phyloP scores from a whole-genome alignment of 1,140 invertebrate species.

The Ceratosolen fusciceps region DNA sequence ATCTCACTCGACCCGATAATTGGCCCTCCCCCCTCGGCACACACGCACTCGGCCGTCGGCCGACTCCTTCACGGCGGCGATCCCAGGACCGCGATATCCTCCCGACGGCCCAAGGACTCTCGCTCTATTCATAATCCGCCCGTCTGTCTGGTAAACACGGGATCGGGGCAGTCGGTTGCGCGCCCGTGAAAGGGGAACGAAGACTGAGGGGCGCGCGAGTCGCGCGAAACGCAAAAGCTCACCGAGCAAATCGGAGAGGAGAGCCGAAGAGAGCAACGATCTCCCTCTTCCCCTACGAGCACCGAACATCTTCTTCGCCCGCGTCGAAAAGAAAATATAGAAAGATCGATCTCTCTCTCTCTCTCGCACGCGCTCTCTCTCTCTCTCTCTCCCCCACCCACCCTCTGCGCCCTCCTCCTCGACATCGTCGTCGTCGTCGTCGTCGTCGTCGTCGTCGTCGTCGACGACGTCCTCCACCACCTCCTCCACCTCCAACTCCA shows the following conservation, averaged over 20 bases:
- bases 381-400: not conserved
- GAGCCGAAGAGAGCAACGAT: not conserved
- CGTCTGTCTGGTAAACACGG: not conserved
- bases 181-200: not conserved
- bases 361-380: not conserved
- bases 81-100: not conserved
- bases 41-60: not conserved
- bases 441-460: too few relatives aligned
- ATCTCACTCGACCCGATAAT: not conserved
- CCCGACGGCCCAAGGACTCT: not conserved
- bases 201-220: too few relatives aligned
- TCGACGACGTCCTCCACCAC: too few relatives aligned
- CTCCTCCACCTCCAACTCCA: too few relatives aligned
- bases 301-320: not conserved
- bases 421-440: too few relatives aligned
- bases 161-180: not conserved
- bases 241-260: not conserved
- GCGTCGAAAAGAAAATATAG: conserved; percentile 20
- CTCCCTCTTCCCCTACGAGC: not conserved
- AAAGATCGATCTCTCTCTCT: conserved; percentile 1
- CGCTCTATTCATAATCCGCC: not conserved
- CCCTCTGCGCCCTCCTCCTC: too few relatives aligned
- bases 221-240: not conserved
- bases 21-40: too few relatives aligned
- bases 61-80: not conserved